phyloP scores from a whole-genome alignment of 2,888 invertebrate genomes.

The Phragmatobia fuliginosa region DNA sequence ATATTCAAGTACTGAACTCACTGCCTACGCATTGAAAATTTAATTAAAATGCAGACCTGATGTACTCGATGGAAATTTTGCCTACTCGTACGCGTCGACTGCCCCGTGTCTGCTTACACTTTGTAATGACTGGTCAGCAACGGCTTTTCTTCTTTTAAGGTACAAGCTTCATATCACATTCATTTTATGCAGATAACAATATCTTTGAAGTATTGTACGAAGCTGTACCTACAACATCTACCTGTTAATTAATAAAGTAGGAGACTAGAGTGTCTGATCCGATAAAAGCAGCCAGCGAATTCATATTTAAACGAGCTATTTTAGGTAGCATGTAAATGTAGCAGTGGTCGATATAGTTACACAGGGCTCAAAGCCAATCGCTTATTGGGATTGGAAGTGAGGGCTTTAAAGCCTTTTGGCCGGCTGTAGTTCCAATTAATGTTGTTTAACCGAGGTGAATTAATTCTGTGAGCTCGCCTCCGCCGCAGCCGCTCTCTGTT shows the following conservation, averaged over 20 bases:
- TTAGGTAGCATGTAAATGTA: slow-evolving; percentile 57
- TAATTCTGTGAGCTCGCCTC: slow-evolving; percentile 58
- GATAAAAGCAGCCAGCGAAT: slow-evolving; percentile 66
- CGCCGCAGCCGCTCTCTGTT: slow-evolving; percentile 29
- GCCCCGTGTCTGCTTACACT: slow-evolving; percentile 24
- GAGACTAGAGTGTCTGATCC: slow-evolving; percentile 69
- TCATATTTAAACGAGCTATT: slow-evolving; percentile 72
- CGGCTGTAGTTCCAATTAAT: slow-evolving; percentile 66
- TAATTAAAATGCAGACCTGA: slow-evolving; percentile 74
- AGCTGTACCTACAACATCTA: slow-evolving; percentile 33
- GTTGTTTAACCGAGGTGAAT: slow-evolving; percentile 69
- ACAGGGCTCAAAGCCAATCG: slow-evolving; percentile 63
- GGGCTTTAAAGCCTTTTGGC: slow-evolving; percentile 67
- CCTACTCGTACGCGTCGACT: slow-evolving; percentile 33
- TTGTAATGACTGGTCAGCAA: slow-evolving; percentile 36
- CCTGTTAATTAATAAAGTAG: slow-evolving; percentile 41
- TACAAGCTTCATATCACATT: neutral
- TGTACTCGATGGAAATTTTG: slow-evolving; percentile 48
- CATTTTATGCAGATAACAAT: slow-evolving; percentile 19
- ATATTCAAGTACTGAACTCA: slow-evolving; percentile 50
- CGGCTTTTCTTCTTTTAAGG: slow-evolving; percentile 42
- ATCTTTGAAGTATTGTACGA: slow-evolving; percentile 52
- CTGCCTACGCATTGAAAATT: slow-evolving; percentile 63
- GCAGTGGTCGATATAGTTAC: slow-evolving; percentile 47
- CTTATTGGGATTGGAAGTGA: slow-evolving; percentile 71